These are phyloP conservation scores for Eumaeus atala DNA, from an alignment of 1,140 invertebrate species.

Conservation along the genomic window DNA sequence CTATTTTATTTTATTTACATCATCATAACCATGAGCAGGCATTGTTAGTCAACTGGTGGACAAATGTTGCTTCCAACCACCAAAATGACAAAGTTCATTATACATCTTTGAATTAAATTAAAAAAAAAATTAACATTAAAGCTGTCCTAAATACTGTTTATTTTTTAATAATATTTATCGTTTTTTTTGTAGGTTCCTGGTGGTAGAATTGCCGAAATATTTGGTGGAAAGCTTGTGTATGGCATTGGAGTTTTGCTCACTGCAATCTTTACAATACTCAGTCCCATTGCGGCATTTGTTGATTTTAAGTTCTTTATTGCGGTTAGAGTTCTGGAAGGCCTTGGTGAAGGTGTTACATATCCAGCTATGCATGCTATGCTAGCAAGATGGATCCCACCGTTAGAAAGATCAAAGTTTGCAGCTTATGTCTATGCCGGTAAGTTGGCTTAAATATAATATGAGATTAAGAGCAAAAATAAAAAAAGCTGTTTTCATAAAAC, in stretches of 20 bases:
- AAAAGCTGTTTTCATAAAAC: too few relatives aligned
- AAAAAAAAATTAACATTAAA: too few relatives aligned
- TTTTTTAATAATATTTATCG: too few relatives aligned
- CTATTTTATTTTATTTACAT: too few relatives aligned
- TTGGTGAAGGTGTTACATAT: constrained; percentile 90
- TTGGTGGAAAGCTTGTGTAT: constrained; percentile 87
- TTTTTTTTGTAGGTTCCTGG: constrained; percentile 78
- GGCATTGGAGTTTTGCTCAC: constrained; percentile 85
- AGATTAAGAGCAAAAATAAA: constrained; percentile 16
- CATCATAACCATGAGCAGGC: too few relatives aligned
- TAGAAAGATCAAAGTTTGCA: constrained; percentile 87
- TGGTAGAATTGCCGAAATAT: constrained; percentile 85
- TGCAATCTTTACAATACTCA: constrained; percentile 84
- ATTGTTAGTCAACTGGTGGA: too few relatives aligned
- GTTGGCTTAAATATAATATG: constrained; percentile 23
- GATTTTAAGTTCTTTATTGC: constrained; percentile 83
- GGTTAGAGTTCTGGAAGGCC: constrained; percentile 87
- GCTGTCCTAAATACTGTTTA: too few relatives aligned
- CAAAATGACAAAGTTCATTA: too few relatives aligned
- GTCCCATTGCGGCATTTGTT: constrained; percentile 81
- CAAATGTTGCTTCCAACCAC: too few relatives aligned
- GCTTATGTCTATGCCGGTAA: constrained; percentile 85
- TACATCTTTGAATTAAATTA: too few relatives aligned
- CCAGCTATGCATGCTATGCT: constrained; percentile 89
- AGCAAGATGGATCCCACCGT: constrained; percentile 86